Evolutionary conservation across 2,113 vertebrate genomes (phyloP).

Genomic region (Syngnathus typhle): DNA sequence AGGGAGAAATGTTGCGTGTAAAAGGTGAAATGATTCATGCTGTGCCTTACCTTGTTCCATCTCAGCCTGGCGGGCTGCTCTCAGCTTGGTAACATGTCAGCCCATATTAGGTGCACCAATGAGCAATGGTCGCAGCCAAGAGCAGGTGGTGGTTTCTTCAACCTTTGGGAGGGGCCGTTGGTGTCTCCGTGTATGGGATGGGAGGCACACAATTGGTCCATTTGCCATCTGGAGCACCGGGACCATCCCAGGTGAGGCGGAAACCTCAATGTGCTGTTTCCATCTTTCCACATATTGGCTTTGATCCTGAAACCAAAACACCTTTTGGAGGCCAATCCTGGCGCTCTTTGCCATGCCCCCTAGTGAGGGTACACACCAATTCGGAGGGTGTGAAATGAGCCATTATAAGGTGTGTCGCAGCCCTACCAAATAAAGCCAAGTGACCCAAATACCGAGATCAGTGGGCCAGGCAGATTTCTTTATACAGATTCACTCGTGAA

Average conservation of each 20-base stretch:
- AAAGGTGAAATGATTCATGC: conserved; percentile 49
- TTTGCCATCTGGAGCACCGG: conserved; percentile 58
- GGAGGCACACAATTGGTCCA: conserved; percentile 27
- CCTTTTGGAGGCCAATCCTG: conserved; percentile 35
- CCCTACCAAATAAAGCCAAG: conserved; percentile 2
- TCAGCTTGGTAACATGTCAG: conserved; percentile 62
- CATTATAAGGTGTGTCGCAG: conserved; percentile 55
- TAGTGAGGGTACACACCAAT: conserved; percentile 51
- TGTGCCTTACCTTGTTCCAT: conserved; percentile 38
- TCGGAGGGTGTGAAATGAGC: conserved; percentile 63
- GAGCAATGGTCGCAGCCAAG: conserved; percentile 61
- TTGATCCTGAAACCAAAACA: conserved; percentile 42
- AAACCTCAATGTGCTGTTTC: conserved; percentile 55
- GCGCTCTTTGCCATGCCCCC: conserved; percentile 38
- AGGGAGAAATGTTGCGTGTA: conserved; percentile 39
- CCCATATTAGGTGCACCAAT: conserved; percentile 58
- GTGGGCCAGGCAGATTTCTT: background rate
- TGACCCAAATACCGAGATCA: conserved; percentile 2
- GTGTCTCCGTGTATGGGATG: conserved; percentile 9
- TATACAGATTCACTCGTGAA: background rate
- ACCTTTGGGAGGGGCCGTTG: conserved; percentile 48
- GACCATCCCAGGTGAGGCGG: conserved; percentile 59
- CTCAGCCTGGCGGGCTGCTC: conserved; percentile 47
- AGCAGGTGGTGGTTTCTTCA: conserved; percentile 63
- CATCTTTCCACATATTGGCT: conserved; percentile 38